A percentile compares a stretch with the other conserved stretches of the same genome.
Evolutionary conservation across 1,140 invertebrate genomes (phyloP).

Genomic region (Drosophila littoralis): DNA sequence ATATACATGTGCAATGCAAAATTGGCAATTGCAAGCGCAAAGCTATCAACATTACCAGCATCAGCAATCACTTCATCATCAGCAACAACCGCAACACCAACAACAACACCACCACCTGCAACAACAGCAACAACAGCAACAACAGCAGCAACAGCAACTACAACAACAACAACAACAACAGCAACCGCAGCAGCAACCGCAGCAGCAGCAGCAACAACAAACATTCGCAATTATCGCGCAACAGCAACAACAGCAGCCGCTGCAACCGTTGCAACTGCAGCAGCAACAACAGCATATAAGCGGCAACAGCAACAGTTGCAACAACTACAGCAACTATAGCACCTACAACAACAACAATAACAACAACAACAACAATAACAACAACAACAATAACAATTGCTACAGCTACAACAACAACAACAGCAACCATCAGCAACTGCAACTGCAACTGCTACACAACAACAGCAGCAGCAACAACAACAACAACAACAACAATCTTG

Average conservation of each 20-base stretch:
- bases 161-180: slow-evolving; percentile 29
- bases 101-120: slow-evolving; percentile 44
- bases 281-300: slow-evolving; percentile 32
- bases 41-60: slow-evolving; percentile 72
- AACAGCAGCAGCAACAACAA: slow-evolving; percentile 57
- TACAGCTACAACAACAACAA: slow-evolving; percentile 45
- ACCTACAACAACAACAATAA: slow-evolving; percentile 41
- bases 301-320: slow-evolving; percentile 36
- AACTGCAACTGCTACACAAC: slow-evolving; percentile 40
- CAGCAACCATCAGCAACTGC: slow-evolving; percentile 20
- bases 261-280: slow-evolving; percentile 44
- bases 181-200: slow-evolving; percentile 40
- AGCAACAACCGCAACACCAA: slow-evolving; percentile 34
- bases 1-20: slow-evolving; percentile 76
- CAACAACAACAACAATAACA: slow-evolving; percentile 45
- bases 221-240: slow-evolving; percentile 16
- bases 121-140: slow-evolving; percentile 20
- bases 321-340: slow-evolving; percentile 53
- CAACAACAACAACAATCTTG: slow-evolving; percentile 71
- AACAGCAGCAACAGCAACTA: slow-evolving; percentile 16
- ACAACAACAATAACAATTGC: slow-evolving; percentile 36
- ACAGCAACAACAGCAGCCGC: slow-evolving; percentile 21
- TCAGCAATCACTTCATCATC: slow-evolving; percentile 43
- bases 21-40: slow-evolving; percentile 77
- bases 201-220: slow-evolving; percentile 47